Percentiles rank a stretch among this genome's conserved stretches.
Evolutionary conservation across 2,888 invertebrate genomes (phyloP).

Genomic region (Reticulitermes lucifugus): DNA sequence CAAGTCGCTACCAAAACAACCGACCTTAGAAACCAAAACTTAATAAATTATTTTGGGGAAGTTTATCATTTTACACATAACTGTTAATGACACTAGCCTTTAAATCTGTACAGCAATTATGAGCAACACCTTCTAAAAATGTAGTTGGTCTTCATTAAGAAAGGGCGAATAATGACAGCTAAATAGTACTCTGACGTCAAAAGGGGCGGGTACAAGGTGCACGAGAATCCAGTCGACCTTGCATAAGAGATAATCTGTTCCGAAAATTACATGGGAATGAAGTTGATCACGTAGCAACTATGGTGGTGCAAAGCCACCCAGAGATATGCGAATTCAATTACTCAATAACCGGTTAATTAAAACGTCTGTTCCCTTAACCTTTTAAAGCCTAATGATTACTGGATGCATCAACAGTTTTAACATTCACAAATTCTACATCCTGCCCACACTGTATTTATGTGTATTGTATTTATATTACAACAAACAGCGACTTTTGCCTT

Average conservation of each 20-base stretch:
- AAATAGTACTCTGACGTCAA: conserved; percentile 29
- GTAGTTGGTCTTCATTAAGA: neutral
- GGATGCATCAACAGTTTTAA: too few species aligned
- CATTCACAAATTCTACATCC: too few species aligned
- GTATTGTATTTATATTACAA: too few species aligned
- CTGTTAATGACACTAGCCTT: too few species aligned
- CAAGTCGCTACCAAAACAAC: too few species aligned
- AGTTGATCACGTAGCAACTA: neutral
- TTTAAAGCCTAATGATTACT: too few species aligned
- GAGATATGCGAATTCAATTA: neutral
- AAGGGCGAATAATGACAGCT: neutral
- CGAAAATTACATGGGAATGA: neutral
- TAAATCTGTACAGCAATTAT: too few species aligned
- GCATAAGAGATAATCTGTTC: neutral
- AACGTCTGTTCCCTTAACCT: neutral
- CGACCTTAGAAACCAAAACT: too few species aligned
- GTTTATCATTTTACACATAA: too few species aligned
- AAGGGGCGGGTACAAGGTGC: neutral
- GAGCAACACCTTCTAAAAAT: neutral
- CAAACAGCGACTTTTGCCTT: too few species aligned
- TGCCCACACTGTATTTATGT: too few species aligned
- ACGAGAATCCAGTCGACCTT: conserved; percentile 27
- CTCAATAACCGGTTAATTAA: conserved; percentile 9
- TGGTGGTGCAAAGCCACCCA: conserved; percentile 16
- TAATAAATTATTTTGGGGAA: too few species aligned